Evolutionary conservation across 1,140 invertebrate species (phyloP), one percentile per base, ranked within the genome.

Genomic region (Phocides pigmalion): DNA sequence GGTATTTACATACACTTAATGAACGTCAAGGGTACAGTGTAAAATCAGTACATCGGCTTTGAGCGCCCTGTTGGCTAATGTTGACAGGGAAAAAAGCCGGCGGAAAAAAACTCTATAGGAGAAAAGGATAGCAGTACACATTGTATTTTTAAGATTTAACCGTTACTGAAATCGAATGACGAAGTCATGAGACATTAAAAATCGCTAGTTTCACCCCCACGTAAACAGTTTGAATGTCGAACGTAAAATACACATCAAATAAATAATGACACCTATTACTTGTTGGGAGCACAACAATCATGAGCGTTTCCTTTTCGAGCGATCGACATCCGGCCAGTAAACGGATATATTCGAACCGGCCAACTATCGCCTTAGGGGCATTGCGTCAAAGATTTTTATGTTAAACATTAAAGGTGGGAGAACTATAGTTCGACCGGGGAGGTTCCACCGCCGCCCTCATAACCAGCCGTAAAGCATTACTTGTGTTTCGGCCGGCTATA

Each of bases 211-310:
- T 16, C 47, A 51, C 16, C 42, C 17, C 15, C n/a, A 41, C 50
- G 19, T 54, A 54, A 54, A 54, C 35, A 9, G 15, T 32, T 35
- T 9, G 25, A 6, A 15, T 53, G 9, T 74, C 42, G 61, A 68
- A 69, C 65, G 66, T 63, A 71, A 68, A 74, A 69, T 59, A 62
- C 47, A 75, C 68, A 64, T 44, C 67, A 59, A 72, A 61, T 76
- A 74, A 80, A 84, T 83, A 84, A 85, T 78, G 71, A 82, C 79
- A 78, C 74, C 73, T 71, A 84, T 83, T 82, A 81, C 72, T 74
- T 68, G 76, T 81, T 76, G 76, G 74, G 64, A 73, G 79, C 73
- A 73, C 53, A 75, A 74, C 76, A 72, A 80, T 87, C 76, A 76
- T 80, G 82, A 74, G 68, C 69, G 66, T 85, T 85, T 81, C 81